Evolutionary conservation across 2,113 vertebrate species (phyloP), one percentile per base, ranked within the genome.

Genomic region (Monarcha castaneiventris): DNA sequence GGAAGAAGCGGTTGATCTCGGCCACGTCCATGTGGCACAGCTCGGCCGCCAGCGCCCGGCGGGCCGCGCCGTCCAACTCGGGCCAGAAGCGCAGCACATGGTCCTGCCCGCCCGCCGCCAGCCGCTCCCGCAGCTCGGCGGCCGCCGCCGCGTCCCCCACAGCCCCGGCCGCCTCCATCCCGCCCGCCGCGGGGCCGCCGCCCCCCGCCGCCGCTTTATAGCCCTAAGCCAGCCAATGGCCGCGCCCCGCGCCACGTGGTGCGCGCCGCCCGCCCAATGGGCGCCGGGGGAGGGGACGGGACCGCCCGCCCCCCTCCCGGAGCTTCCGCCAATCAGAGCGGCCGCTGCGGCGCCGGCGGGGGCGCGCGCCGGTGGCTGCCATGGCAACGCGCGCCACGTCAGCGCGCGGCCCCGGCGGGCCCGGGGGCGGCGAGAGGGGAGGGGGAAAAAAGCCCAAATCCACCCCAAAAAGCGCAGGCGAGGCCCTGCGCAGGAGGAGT

Each of bases 21-120:
- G 96, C 91, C 6, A 99, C 98, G 97, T 99, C 84, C 98, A 99
- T 98, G 13, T 49, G 91, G 71, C 98, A 94, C 71, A 99, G 97
- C 33, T 99, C 98, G 1, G 16, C 90, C 39, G n/a, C 87, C 68
- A 99, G 92, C 25, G 97, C 97, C 10, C 16, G 89, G 81, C 98
- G 98, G 41, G 98, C 97, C 33, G 97, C 85, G 3, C 94, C 97
- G 46, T 87, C 96, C 93, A 99, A 95, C 63, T 98, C 97, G 2
- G 97, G 85, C 98, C 98, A 99, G 94, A 99, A 99, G 69, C 97
- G 98, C 33, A 99, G 96, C 44, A 99, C 97, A 49, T 99, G 99
- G 56, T 96, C 97, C 96, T 99, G 99, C 15, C 97, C 98, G 6
- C 98, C 98, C 37, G 43, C 90, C 35, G 20, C 68, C 69, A 89